Evolutionary conservation across 2,888 invertebrate genomes (phyloP), one percentile per base, ranked within the genome.

Genomic region (Hydroisotoma schaefferi): DNA sequence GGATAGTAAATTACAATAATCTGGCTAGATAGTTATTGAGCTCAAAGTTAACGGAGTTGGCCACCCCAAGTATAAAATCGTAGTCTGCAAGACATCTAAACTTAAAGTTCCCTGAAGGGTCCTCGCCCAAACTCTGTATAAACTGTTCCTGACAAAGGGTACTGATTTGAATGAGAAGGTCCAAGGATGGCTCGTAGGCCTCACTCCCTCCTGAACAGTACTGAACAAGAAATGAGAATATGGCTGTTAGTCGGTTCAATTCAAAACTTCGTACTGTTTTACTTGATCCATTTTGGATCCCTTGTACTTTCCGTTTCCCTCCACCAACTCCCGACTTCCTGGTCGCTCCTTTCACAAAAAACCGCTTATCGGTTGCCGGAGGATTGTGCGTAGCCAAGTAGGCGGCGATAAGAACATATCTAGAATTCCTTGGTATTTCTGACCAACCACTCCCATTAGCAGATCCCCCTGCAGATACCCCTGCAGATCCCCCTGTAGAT

Each of bases 301-400:
- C 37, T 15, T 29, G 10, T 6, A n/a, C 12, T 22, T 25, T 15
- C 33, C 38, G 33, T 37, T 4, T 22, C 6, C 25, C 37, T 12
- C 27, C 15, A 8, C 27, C 22, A n/a, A 44, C 18, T 22, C 52
- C 37, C 0, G 55, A 61, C 26, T 40, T 37, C 10, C 54, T 53
- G 25, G 43, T 75, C 77, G 92, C 93, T 77, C 56, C 76, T 78
- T 93, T 93, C 77, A 90, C 84, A 76, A 93, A 94, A 46, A 94
- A 79, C 48, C 88, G 80, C 74, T 88, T 90, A 75, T 95, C 95
- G 70, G 89, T 87, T 72, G 88, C 90, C 0, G 88, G 84, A 1
- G 94, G 90, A 77, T 94, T 94, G 76, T 94, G 90, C 29, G 94
- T 94, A 0, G 94, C 94, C 62, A 95, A 79, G 76, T 90, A 95